Conservation (phyloP, 1,140 invertebrate genomes). For the Sminthurinus signatus region DNA sequence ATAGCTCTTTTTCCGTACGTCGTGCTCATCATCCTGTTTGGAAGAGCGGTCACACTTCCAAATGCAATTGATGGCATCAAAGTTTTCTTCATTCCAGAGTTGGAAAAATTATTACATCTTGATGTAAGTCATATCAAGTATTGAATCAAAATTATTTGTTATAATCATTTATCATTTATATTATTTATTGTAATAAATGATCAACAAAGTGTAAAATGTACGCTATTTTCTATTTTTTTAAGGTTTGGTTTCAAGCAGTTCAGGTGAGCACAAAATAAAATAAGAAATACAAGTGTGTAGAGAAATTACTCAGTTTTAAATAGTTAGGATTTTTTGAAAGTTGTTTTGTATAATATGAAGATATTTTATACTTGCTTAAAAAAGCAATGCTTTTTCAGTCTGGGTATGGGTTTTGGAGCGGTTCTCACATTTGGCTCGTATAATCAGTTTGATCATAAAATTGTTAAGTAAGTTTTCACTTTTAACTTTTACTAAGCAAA, state of each 20-base stretch:
- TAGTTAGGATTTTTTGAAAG: constrained; percentile 67
- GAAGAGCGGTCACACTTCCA: constrained; percentile 64
- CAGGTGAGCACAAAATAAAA: too few relatives aligned
- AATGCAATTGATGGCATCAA: constrained; percentile 68
- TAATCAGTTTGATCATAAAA: too few relatives aligned
- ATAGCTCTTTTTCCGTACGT: constrained; percentile 82
- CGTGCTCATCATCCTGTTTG: constrained; percentile 66
- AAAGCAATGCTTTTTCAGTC: constrained; percentile 14
- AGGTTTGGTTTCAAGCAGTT: constrained; percentile 59
- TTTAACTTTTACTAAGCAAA: constrained; percentile 18
- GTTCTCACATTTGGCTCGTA: constrained; percentile 14
- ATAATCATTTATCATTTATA: constrained; percentile 41
- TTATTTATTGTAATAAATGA: too few relatives aligned
- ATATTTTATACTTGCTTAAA: too few relatives aligned
- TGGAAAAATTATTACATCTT: constrained; percentile 59
- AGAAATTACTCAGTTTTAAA: too few relatives aligned
- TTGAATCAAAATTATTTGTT: too few relatives aligned
- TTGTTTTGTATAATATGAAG: too few relatives aligned
- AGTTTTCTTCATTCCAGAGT: constrained; percentile 66
- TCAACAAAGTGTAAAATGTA: not conserved
- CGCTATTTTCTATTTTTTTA: not conserved
- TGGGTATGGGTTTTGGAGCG: constrained; percentile 2
- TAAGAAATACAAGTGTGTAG: too few relatives aligned
- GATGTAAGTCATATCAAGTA: constrained; percentile 41
- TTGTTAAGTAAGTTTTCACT: too few relatives aligned